Evolutionary conservation across 2,888 invertebrate species (phyloP).

Genomic region (Nymphalis urticae): DNA sequence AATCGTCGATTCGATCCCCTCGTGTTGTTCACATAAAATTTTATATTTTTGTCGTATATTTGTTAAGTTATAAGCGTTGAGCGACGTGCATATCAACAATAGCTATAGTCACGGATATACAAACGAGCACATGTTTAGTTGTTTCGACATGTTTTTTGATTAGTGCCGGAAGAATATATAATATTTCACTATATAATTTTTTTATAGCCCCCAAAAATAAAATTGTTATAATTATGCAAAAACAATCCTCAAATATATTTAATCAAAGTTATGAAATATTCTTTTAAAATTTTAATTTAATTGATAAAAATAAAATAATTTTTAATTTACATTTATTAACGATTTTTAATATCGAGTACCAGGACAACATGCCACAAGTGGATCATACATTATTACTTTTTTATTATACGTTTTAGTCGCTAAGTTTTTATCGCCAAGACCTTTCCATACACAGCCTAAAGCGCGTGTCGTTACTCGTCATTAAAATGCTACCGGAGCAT

Average conservation of each 20-base stretch:
- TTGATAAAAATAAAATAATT: no score
- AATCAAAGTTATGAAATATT: no score
- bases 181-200: neutral
- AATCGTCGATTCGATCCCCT: constrained; percentile 61
- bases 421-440: neutral
- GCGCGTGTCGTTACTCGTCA: constrained; percentile 64
- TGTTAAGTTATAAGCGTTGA: constrained; percentile 35
- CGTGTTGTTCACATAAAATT: constrained; percentile 70
- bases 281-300: no score
- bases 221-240: no score
- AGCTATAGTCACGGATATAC: neutral
- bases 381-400: neutral
- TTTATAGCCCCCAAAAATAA: neutral
- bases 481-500: constrained; percentile 64
- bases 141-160: neutral
- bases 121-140: neutral
- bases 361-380: neutral
- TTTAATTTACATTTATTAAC: no score
- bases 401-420: neutral
- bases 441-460: constrained; percentile 50
- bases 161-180: no score
- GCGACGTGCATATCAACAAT: constrained; percentile 36
- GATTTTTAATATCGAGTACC: neutral
- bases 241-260: no score
- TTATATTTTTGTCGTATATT: constrained; percentile 64